phyloP scores from a whole-genome alignment of 2,797 vertebrate species.

The Coregonus sp. region DNA sequence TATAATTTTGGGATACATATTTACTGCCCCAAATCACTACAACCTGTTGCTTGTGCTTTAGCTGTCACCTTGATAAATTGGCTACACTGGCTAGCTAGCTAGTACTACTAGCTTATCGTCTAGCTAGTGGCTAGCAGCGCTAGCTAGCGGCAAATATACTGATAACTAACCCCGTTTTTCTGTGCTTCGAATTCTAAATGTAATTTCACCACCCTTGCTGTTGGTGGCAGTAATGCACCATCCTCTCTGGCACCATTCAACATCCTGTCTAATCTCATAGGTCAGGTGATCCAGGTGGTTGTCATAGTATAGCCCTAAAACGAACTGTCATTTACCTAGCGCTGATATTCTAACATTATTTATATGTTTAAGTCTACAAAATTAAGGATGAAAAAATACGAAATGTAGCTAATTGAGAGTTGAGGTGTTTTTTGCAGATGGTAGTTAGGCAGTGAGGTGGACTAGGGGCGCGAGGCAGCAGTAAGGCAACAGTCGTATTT shows the following conservation, averaged over 20 bases:
- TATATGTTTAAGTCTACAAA: slow-evolving; percentile 32
- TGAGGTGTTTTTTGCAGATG: slow-evolving; percentile 20
- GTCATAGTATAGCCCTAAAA: slow-evolving; percentile 3
- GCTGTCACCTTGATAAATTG: too few species aligned
- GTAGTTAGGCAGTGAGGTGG: slow-evolving; percentile 11
- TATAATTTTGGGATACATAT: too few species aligned
- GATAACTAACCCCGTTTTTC: too few species aligned
- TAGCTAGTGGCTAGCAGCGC: too few species aligned
- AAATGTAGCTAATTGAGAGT: background rate
- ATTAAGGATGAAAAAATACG: slow-evolving; percentile 16
- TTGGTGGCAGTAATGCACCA: too few species aligned
- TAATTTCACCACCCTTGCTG: too few species aligned
- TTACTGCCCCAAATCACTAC: too few species aligned
- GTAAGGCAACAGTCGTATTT: slow-evolving; percentile 11
- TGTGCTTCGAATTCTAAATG: too few species aligned
- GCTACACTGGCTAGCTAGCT: too few species aligned
- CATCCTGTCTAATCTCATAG: background rate
- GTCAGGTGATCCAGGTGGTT: background rate
- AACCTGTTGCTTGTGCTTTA: too few species aligned
- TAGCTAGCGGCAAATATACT: too few species aligned
- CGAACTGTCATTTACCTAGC: slow-evolving; percentile 17
- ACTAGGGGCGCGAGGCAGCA: background rate
- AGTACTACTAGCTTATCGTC: too few species aligned
- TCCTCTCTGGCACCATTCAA: slow-evolving; percentile 11
- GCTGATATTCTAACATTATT: slow-evolving; percentile 36